Percentiles rank a stretch among this genome's conserved stretches.
Conservation (phyloP, 2,797 vertebrate genomes). For the Hydrocynus forskahlii region DNA sequence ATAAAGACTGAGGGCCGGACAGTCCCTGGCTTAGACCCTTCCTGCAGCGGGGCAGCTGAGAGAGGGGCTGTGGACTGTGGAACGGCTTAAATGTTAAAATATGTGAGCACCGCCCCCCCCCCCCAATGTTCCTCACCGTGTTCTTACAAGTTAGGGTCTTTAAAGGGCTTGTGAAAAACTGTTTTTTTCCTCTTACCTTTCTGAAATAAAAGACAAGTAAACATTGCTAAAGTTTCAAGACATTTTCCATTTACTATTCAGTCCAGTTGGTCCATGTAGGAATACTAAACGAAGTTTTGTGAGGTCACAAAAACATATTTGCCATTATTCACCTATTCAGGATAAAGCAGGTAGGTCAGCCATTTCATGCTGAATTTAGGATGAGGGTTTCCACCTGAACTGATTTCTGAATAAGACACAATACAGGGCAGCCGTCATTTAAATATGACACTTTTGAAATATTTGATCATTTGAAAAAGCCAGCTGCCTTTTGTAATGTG, state of each 20-base stretch:
- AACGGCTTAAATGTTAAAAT: slow-evolving; percentile 18
- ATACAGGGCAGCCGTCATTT: too few relatives aligned
- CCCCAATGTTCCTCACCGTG: not conserved
- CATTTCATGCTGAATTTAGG: too few relatives aligned
- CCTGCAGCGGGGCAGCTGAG: not conserved
- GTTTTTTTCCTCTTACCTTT: not conserved
- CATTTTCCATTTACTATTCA: not conserved
- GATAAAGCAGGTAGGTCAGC: too few relatives aligned
- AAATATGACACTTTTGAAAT: too few relatives aligned
- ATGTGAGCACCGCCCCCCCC: not conserved
- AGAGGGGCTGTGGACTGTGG: slow-evolving; percentile 23
- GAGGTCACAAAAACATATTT: too few relatives aligned
- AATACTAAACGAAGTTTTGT: not conserved
- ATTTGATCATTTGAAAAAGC: too few relatives aligned
- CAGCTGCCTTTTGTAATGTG: too few relatives aligned
- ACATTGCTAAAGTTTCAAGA: not conserved
- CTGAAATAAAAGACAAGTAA: not conserved
- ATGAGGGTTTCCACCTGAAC: too few relatives aligned
- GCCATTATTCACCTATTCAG: too few relatives aligned
- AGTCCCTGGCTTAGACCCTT: slow-evolving; percentile 20
- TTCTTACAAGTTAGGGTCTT: not conserved
- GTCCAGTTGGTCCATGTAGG: not conserved
- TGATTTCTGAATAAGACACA: too few relatives aligned
- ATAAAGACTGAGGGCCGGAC: slow-evolving; percentile 26
- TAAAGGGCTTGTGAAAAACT: not conserved